These are phyloP conservation scores for Pardosa pseudoannulata DNA, from an alignment of 2,888 invertebrate genomes.

Conservation along the genomic window DNA sequence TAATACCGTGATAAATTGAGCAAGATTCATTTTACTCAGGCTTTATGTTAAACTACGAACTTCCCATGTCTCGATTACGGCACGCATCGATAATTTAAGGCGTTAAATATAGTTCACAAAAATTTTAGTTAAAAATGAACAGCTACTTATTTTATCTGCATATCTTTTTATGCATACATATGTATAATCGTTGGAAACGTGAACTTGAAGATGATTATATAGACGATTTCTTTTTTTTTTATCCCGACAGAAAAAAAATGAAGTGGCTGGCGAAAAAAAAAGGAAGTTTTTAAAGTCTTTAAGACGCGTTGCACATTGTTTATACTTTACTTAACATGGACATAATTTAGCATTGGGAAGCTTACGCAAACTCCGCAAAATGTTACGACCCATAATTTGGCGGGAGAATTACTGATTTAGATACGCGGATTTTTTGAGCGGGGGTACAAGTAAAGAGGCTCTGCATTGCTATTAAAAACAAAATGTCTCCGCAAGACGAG, in stretches of 20 bases:
- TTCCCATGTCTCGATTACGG: too few species aligned
- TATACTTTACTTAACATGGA: conserved; percentile 44
- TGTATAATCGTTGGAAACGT: conserved; percentile 7
- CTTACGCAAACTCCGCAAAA: conserved; percentile 29
- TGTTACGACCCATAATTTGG: conserved; percentile 53
- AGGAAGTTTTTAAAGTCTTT: conserved; percentile 26
- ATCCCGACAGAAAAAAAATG: conserved; percentile 3
- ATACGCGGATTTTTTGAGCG: conserved; percentile 32
- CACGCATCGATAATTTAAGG: neutral
- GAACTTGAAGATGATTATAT: conserved; percentile 45
- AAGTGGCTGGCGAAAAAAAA: conserved; percentile 10
- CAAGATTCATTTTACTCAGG: too few species aligned
- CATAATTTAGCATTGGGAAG: conserved; percentile 29
- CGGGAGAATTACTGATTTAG: conserved; percentile 40
- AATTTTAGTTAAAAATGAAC: neutral
- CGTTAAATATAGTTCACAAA: neutral
- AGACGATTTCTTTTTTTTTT: conserved; percentile 1
- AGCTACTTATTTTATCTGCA: neutral
- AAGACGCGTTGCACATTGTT: conserved; percentile 35
- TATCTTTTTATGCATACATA: neutral
- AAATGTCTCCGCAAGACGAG: conserved; percentile 28
- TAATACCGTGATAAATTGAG: too few species aligned
- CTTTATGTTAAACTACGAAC: too few species aligned
- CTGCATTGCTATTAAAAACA: conserved; percentile 55
- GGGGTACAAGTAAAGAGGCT: conserved; percentile 29